Evolutionary conservation across 2,797 vertebrate genomes (phyloP), one percentile per base, ranked within the genome.

Genomic region (Nasua narica): DNA sequence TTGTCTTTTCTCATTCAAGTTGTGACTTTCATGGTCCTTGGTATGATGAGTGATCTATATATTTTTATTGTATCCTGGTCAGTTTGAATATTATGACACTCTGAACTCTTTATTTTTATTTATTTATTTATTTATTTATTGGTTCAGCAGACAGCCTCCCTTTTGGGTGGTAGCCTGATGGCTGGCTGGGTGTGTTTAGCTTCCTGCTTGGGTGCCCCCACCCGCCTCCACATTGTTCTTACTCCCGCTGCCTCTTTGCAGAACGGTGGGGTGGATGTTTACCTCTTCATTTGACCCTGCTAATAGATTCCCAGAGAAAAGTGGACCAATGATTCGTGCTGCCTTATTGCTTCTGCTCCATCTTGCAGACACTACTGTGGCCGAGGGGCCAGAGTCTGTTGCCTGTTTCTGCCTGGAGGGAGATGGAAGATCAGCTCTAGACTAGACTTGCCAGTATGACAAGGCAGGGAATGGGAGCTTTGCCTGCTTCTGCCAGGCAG

Each of bases 1-100:
- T 90, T 90, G 43, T 95, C 60, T 95, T 87, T 87, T 89, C 46
- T 96, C 37, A 43, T 91, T 88, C 69, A 87, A 56, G 48, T 78
- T 91, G 60, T 91, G 52, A 72, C 50, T 95, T 87, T 91, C 54
- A 50, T 91, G 62, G 37, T 43, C 79, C 60, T 72, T 95, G 35
- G 35, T 74, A 60, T 76, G 65, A 60, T 16, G 10, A 91, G 67
- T 83, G 50, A 95, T 32, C 16, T 29, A 23, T 40, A 69, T 37
- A 23, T 48, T 72, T 84, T 58, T 7, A 78, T 81, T 87, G 23
- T 40, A 69, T 90, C 58, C 50, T 93, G 58, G 37, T 78, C 46
- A 43, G 54, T 91, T 83, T 56, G 62, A 70, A 50, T 62, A 78
- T 77, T 78, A 54, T 23, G 54, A 91, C 40, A 83, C 54, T 84